Percentiles rank a stretch among this genome's conserved stretches.
phyloP scores from a whole-genome alignment of 2,113 vertebrate genomes.

The Colinus virginianus region DNA sequence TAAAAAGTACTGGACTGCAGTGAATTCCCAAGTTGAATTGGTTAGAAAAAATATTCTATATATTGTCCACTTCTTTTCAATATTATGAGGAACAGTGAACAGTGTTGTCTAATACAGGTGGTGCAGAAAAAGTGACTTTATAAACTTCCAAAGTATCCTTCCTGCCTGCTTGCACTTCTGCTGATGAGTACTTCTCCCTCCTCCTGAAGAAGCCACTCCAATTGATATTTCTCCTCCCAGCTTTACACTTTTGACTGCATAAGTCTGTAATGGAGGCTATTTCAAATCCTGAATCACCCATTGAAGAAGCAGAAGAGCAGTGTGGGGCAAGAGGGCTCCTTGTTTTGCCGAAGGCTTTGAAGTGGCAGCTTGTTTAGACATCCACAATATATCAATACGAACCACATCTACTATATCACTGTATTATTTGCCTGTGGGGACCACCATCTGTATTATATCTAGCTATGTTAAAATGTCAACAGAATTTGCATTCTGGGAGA shows the following conservation, averaged over 20 bases:
- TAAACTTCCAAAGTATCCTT: not conserved
- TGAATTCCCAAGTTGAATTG: not conserved
- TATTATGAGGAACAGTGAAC: not conserved
- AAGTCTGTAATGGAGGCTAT: not conserved
- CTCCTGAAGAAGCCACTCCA: not conserved
- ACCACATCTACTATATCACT: not conserved
- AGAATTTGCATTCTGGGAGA: not conserved
- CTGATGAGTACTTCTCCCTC: not conserved
- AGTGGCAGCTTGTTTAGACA: not conserved
- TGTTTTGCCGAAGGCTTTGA: not conserved
- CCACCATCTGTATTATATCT: not conserved
- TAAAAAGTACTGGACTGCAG: not conserved
- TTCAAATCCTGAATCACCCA: not conserved
- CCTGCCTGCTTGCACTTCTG: accelerated
- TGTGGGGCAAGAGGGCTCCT: not conserved
- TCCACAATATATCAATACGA: not conserved
- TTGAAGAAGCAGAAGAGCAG: not conserved
- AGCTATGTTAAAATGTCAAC: not conserved
- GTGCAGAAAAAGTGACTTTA: not conserved
- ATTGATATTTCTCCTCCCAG: not conserved
- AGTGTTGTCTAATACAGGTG: not conserved
- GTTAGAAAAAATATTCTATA: not conserved
- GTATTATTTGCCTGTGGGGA: not conserved
- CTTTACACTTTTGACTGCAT: not conserved
- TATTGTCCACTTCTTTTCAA: not conserved